Base-by-base conservation (phyloP, 1,140 invertebrate genomes). In the Drosophila virilis region DNA sequence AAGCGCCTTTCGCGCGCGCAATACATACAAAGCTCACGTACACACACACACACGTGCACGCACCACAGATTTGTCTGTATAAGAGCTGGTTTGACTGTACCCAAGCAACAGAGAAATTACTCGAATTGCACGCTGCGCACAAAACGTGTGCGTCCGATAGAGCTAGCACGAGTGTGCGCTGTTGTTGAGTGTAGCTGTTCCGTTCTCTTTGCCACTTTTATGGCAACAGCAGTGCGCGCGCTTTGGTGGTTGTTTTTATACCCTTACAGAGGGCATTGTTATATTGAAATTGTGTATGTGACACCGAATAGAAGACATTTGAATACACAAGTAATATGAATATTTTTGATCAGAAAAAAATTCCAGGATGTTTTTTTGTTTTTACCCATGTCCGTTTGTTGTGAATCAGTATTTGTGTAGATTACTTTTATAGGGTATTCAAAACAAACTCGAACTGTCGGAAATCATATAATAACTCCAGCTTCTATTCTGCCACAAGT, bases 1-100 rank as follows among this genome's bases (percentile, higher is more conserved):
- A 83, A 78, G 62, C 61, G 59, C 38, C 45, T 58, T 90, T 67
- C 48, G 80, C 68, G 85, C 78, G 82, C 85, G 60, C 77, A 78
- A 71, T 71, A 88, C 71, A 82, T 69, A 66, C 57, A 80, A 17
- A 66, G 22, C 15, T 42, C 42, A 52, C n/a, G 51, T 9, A 33
- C 32, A 57, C 32, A 48, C 46, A 55, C 32, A 58, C 13, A 38
- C 33, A 54, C n/a, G 48, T 15, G 7, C 32, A 51, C 6, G 9
- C 28, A 9, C 38, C 37, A 54, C 22, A 57, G 43, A 48, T 38
- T 62, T 54, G 54, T 61, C 54, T 78, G 85, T 89, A 90, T 89
- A 89, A 90, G 85, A 89, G 85, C 51, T 70, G 58, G 54, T 40
- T 73, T 65, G 84, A 90, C 85, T 90, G 85, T 90, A 89, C 22